A percentile compares a stretch with the other conserved stretches of the same genome.
phyloP scores from a whole-genome alignment of 2,888 invertebrate species.

The Julus scandinavius region DNA sequence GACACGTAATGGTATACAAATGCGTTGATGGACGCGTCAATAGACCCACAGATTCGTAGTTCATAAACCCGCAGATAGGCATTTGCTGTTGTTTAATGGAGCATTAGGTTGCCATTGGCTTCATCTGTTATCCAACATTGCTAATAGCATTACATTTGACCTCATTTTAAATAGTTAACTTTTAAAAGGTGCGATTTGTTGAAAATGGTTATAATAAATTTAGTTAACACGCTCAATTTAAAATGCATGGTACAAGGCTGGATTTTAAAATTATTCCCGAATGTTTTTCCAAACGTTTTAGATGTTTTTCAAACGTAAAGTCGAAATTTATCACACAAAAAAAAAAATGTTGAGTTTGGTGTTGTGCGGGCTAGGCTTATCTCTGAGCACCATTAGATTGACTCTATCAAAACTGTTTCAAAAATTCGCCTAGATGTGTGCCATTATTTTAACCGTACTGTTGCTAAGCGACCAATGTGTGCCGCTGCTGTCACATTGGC shows the following conservation, averaged over 20 bases:
- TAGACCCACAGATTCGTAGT: background rate
- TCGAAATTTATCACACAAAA: background rate
- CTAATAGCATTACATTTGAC: background rate
- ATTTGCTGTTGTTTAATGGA: background rate
- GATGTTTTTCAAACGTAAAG: too few species aligned
- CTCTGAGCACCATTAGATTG: background rate
- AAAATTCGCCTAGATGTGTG: background rate
- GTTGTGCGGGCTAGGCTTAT: background rate
- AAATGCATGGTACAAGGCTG: background rate
- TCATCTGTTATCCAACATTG: background rate
- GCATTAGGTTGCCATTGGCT: background rate
- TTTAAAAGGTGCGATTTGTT: background rate
- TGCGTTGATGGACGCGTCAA: background rate
- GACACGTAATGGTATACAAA: background rate
- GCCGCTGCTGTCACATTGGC: constrained; percentile 19
- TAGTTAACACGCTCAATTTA: background rate
- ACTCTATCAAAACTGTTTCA: background rate
- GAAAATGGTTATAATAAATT: background rate
- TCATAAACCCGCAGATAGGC: background rate
- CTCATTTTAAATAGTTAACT: background rate
- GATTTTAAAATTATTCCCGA: too few species aligned
- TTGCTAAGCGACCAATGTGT: constrained; percentile 34
- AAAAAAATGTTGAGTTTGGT: background rate
- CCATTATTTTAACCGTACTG: constrained; percentile 22
- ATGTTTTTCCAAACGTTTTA: too few species aligned